A percentile compares a stretch with the other conserved stretches of the same genome.
phyloP scores from a whole-genome alignment of 2,888 invertebrate genomes.

The Slavum lentiscoides region DNA sequence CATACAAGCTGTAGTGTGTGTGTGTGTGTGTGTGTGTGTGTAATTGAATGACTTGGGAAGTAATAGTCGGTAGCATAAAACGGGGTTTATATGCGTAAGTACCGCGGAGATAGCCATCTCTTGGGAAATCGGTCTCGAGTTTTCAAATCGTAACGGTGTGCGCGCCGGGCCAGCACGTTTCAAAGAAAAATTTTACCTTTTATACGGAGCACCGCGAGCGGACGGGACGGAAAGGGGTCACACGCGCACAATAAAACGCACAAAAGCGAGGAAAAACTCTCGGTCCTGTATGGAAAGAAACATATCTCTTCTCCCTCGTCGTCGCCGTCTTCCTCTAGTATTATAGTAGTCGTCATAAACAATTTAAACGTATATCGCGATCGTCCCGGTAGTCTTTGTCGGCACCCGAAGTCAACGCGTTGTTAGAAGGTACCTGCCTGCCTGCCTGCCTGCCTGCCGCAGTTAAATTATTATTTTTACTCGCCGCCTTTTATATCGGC shows the following conservation, averaged over 20 bases:
- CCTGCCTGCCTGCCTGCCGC: too few species aligned
- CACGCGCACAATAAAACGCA: too few species aligned
- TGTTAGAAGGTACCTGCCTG: too few species aligned
- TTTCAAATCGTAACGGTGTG: constrained; percentile 1
- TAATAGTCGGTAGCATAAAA: constrained; percentile 1
- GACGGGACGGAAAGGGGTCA: neutral
- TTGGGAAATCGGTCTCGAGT: constrained; percentile 28
- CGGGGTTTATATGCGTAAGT: neutral
- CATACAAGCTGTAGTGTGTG: neutral
- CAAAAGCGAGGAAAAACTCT: too few species aligned
- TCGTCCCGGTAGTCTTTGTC: constrained; percentile 16
- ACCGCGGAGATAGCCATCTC: constrained; percentile 47
- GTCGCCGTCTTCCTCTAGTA: too few species aligned
- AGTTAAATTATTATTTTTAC: too few species aligned
- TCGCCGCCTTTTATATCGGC: too few species aligned
- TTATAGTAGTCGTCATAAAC: too few species aligned
- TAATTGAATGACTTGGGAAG: constrained; percentile 53
- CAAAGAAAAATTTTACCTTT: neutral
- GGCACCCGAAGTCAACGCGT: constrained; percentile 30
- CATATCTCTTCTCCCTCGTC: too few species aligned
- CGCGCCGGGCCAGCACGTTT: neutral
- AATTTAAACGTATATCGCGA: too few species aligned
- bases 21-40: neutral
- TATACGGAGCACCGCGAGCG: neutral
- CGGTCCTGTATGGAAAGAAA: too few species aligned